These are phyloP conservation scores for Melanotaenia trifasciata DNA, from an alignment of 2,797 vertebrate genomes.

Conservation along the genomic window DNA sequence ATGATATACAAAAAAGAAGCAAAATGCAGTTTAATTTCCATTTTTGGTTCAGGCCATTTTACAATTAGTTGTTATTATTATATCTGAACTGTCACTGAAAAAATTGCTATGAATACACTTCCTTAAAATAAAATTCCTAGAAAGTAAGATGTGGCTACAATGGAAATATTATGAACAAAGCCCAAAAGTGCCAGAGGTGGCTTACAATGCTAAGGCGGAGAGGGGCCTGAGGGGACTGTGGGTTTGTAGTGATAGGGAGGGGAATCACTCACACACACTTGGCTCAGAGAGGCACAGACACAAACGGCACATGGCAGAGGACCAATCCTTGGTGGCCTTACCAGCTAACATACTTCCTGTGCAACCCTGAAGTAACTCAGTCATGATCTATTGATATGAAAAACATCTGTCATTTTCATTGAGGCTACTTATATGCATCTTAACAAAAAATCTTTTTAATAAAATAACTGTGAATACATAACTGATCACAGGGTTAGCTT, in stretches of 20 bases:
- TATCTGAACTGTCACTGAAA: conserved; percentile 29
- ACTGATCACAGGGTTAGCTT: conserved; percentile 4
- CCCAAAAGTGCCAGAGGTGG: conserved; percentile 72
- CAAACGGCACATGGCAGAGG: conserved; percentile 48
- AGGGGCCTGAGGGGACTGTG: conserved; percentile 69
- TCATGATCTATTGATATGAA: conserved; percentile 16
- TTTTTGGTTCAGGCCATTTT: conserved; percentile 29
- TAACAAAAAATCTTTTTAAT: conserved; percentile 5
- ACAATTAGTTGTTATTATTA: conserved; percentile 36
- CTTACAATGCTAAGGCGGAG: conserved; percentile 71
- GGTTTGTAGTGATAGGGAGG: conserved; percentile 69
- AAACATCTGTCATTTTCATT: conserved; percentile 22
- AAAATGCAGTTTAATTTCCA: conserved; percentile 13
- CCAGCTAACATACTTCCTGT: conserved; percentile 47
- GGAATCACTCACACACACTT: conserved; percentile 49
- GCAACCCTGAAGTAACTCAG: conserved; percentile 22
- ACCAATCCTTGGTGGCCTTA: conserved; percentile 49
- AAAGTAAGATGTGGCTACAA: conserved; percentile 64
- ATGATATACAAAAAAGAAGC: not conserved
- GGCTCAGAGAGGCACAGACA: conserved; percentile 40
- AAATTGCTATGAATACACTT: conserved; percentile 47
- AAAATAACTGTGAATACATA: conserved; percentile 6
- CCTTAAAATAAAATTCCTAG: conserved; percentile 60
- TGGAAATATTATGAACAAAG: conserved; percentile 77
- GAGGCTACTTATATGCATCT: not conserved